Percentiles rank a stretch among this genome's conserved stretches.
Evolutionary conservation across 2,888 invertebrate species (phyloP).

Genomic region (Apantesis nais): DNA sequence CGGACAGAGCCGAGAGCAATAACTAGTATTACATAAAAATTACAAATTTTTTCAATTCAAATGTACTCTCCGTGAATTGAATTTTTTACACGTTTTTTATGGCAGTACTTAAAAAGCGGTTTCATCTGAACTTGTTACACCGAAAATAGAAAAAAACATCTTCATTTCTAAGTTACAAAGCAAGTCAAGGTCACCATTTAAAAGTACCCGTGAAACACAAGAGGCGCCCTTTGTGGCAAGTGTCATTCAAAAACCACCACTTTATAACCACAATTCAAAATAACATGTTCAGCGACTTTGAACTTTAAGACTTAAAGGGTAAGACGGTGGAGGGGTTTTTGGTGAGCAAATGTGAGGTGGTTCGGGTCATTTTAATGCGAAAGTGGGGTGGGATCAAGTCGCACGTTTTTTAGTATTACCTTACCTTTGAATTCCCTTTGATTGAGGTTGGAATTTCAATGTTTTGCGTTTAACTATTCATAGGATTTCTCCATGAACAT

Average conservation of each 20-base stretch:
- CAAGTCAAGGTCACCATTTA: constrained; percentile 48
- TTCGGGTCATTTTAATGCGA: constrained; percentile 36
- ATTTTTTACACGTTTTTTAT: background rate
- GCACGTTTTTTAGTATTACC: constrained; percentile 30
- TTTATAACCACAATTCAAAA: constrained; percentile 30
- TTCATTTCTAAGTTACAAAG: constrained; percentile 43
- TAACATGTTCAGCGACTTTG: constrained; percentile 16
- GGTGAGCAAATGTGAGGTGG: constrained; percentile 15
- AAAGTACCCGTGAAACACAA: constrained; percentile 44
- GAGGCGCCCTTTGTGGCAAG: constrained; percentile 45
- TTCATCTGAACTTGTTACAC: constrained; percentile 29
- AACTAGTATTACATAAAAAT: too few species aligned
- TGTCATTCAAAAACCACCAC: constrained; percentile 45
- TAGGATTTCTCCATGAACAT: background rate
- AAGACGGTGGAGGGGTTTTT: constrained; percentile 7
- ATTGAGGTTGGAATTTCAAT: constrained; percentile 4
- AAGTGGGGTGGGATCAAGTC: constrained; percentile 42
- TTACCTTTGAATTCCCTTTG: constrained; percentile 16
- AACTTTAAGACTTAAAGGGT: constrained; percentile 11
- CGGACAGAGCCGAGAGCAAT: too few species aligned
- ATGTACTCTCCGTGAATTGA: constrained; percentile 5
- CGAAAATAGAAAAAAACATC: constrained; percentile 40
- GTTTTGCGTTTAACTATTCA: constrained; percentile 3
- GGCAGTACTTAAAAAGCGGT: constrained; percentile 27
- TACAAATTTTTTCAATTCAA: too few species aligned